Conservation (phyloP, 2,888 invertebrate species). For the Volucella inanis region DNA sequence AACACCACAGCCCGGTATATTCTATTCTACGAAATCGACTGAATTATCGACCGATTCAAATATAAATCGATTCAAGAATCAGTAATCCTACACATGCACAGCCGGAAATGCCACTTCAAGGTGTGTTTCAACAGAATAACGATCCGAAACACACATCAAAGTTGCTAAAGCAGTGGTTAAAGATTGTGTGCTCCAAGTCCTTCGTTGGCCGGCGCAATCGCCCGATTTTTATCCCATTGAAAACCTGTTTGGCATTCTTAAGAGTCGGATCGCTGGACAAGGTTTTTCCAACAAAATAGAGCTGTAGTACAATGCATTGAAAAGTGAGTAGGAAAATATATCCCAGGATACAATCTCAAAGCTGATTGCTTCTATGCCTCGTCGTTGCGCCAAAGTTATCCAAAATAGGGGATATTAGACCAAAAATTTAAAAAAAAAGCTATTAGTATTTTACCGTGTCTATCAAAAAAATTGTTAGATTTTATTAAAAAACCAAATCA, state of each 20-base stretch:
- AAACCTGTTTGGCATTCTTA: constrained; percentile 27
- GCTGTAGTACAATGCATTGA: neutral
- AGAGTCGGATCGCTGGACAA: neutral
- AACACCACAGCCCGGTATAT: too few species aligned
- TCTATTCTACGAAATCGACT: constrained; percentile 18
- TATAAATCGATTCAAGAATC: constrained; percentile 27
- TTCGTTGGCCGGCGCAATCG: constrained; percentile 8
- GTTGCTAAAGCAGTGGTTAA: too few species aligned
- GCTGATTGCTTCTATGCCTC: neutral
- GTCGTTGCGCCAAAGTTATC: constrained; percentile 23
- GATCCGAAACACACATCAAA: too few species aligned
- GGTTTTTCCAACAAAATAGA: neutral
- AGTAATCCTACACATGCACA: constrained; percentile 23
- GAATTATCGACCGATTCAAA: constrained; percentile 29
- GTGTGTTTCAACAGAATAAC: constrained; percentile 1
- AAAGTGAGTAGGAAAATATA: neutral
- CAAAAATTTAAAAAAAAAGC: neutral
- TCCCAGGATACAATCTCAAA: neutral
- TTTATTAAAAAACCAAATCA: too few species aligned
- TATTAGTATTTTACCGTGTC: too few species aligned
- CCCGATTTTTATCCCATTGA: constrained; percentile 24
- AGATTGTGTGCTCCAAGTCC: neutral
- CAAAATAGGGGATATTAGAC: constrained; percentile 15
- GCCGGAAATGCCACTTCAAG: constrained; percentile 23
- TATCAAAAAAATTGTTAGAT: too few species aligned